Percentiles rank a stretch among this genome's conserved stretches.
phyloP scores from a whole-genome alignment of 2,888 invertebrate genomes.

The Resseliella maxima region DNA sequence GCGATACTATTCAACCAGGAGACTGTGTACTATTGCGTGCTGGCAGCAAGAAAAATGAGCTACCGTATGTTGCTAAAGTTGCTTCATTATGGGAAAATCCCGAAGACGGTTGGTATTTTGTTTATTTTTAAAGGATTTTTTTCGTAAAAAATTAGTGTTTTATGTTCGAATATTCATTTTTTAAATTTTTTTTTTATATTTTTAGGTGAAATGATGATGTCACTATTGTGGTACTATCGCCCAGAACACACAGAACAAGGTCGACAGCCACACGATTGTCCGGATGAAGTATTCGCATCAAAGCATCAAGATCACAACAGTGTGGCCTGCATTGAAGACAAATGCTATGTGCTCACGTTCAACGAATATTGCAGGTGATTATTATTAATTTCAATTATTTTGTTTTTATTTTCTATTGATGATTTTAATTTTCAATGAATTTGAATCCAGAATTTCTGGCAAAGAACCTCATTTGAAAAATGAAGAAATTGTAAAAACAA shows the following conservation, averaged over 20 bases:
- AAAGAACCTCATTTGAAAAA: no score
- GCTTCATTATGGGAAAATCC: slow-evolving; percentile 95
- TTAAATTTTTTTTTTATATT: slow-evolving; percentile 57
- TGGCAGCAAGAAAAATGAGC: slow-evolving; percentile 82
- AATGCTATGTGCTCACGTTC: slow-evolving; percentile 95
- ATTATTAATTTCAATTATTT: not conserved
- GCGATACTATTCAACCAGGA: slow-evolving; percentile 85
- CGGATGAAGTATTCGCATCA: slow-evolving; percentile 95
- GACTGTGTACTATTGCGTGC: slow-evolving; percentile 94
- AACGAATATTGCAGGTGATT: slow-evolving; percentile 94
- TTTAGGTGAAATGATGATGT: slow-evolving; percentile 97
- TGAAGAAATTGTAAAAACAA: no score
- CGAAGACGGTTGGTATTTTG: slow-evolving; percentile 78
- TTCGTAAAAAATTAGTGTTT: not conserved
- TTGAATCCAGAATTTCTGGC: no score
- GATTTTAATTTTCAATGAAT: no score
- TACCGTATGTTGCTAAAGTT: slow-evolving; percentile 95
- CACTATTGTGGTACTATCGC: slow-evolving; percentile 95
- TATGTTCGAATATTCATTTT: not conserved
- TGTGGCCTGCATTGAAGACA: slow-evolving; percentile 97
- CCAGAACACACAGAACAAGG: slow-evolving; percentile 97
- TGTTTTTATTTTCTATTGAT: not conserved
- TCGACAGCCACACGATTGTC: slow-evolving; percentile 80
- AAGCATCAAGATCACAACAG: slow-evolving; percentile 95
- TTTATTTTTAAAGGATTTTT: not conserved